Percentiles rank a stretch among this genome's conserved stretches.
These are phyloP conservation scores for Ophioninae sp. DNA, from an alignment of 2,888 invertebrate species.

Conservation along the genomic window DNA sequence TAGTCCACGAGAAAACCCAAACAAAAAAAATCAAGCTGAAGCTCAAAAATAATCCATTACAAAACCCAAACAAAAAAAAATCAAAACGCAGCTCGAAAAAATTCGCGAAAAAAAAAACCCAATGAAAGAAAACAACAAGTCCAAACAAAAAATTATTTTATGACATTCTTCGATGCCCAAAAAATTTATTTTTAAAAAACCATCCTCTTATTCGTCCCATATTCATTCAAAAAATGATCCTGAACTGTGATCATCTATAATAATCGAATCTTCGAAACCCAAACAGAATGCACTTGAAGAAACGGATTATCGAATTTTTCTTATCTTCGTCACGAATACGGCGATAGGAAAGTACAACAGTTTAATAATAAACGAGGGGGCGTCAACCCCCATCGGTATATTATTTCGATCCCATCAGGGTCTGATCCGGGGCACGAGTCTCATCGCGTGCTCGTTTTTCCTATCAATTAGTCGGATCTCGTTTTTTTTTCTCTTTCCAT, in stretches of 20 bases:
- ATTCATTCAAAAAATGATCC: neutral
- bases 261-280: no score
- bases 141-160: no score
- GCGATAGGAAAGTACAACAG: neutral
- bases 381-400: neutral
- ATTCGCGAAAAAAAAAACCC: no score
- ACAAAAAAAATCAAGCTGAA: no score
- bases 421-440: neutral
- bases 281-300: no score
- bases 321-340: neutral
- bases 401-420: neutral
- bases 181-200: neutral
- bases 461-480: conserved; percentile 53
- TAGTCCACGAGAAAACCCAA: no score
- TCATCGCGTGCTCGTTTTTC: conserved; percentile 42
- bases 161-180: neutral
- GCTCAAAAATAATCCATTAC: no score
- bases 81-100: no score
- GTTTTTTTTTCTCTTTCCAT: conserved; percentile 51
- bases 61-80: no score
- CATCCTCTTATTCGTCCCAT: neutral
- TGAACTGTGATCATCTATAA: no score
- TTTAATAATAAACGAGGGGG: neutral
- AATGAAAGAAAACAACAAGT: no score
- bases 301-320: no score